A percentile compares a stretch with the other conserved stretches of the same genome.
Evolutionary conservation across 2,888 invertebrate species (phyloP).

Genomic region (Slavum lentiscoides): DNA sequence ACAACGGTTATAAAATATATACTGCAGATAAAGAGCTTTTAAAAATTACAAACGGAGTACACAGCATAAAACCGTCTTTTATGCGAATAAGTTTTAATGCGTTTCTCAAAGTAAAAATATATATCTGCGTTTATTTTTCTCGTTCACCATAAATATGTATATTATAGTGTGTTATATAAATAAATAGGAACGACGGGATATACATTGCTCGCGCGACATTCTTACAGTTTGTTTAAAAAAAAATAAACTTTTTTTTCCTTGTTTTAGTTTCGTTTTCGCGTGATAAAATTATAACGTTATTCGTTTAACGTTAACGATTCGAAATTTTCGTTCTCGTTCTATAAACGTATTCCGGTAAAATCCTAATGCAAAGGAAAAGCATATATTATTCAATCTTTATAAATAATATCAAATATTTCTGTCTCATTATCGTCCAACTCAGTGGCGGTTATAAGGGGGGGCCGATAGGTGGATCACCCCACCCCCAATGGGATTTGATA

Average conservation of each 20-base stretch:
- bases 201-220: not conserved
- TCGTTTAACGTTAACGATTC: not conserved
- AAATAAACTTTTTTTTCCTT: not conserved
- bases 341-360: not conserved
- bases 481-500: too few relatives aligned
- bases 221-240: not conserved
- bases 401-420: too few relatives aligned
- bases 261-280: not conserved
- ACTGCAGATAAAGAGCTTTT: constrained; percentile 21
- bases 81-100: constrained; percentile 17
- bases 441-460: too few relatives aligned
- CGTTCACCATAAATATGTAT: not conserved
- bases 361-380: too few relatives aligned
- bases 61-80: not conserved
- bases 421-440: too few relatives aligned
- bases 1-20: not conserved
- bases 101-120: not conserved
- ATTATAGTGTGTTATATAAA: not conserved
- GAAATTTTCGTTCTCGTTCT: not conserved
- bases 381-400: too few relatives aligned
- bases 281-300: not conserved
- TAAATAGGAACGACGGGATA: not conserved
- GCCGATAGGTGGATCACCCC: too few relatives aligned
- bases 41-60: not conserved
- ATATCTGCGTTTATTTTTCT: constrained; percentile 9